Percentiles rank a stretch among this genome's conserved stretches.
Conservation (phyloP, 2,113 vertebrate species). For the Dipodomys spectabilis region DNA sequence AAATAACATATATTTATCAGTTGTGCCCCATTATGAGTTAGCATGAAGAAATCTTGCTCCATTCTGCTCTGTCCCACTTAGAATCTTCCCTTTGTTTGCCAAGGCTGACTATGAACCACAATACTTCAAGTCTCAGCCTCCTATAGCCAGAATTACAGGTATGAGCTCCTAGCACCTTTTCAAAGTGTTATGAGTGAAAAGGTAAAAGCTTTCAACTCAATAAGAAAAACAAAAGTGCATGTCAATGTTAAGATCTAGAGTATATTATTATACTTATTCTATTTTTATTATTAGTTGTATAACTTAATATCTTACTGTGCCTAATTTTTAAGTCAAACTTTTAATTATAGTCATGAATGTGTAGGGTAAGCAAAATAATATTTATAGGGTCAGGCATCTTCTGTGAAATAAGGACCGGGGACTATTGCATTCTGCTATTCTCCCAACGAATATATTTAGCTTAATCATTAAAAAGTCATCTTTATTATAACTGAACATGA, state of each 20-base stretch:
- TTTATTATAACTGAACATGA: constrained; percentile 19
- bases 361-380: neutral
- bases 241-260: neutral
- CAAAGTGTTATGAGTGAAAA: neutral
- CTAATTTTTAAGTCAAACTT: neutral
- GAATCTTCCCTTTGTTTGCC: too few relatives aligned
- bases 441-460: neutral
- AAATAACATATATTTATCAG: neutral
- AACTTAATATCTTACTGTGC: neutral
- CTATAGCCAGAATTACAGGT: too few relatives aligned
- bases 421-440: neutral
- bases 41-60: neutral
- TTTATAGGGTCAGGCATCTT: neutral
- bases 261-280: neutral
- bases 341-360: neutral
- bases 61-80: too few relatives aligned
- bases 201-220: neutral
- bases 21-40: neutral
- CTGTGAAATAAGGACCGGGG: too few relatives aligned
- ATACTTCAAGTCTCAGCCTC: too few relatives aligned
- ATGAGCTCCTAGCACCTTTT: too few relatives aligned
- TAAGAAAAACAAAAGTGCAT: neutral
- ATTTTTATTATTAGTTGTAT: neutral
- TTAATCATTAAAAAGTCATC: constrained; percentile 8
- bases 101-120: too few relatives aligned